These are phyloP conservation scores for Pheucticus melanocephalus DNA, from an alignment of 2,113 vertebrate genomes.

Conservation along the genomic window DNA sequence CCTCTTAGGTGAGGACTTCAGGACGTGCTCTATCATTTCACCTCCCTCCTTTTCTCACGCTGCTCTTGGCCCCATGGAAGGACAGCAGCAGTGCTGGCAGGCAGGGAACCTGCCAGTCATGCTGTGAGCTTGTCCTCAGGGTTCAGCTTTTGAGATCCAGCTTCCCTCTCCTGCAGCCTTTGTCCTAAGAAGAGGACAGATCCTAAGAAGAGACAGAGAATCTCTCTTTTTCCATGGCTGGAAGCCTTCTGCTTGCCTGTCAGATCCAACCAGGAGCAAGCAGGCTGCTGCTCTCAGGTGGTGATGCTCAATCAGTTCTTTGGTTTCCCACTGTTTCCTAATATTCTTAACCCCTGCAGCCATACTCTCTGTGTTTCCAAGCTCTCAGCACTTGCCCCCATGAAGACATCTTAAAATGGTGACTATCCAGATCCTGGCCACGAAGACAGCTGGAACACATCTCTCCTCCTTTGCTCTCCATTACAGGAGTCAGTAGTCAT, in stretches of 20 bases:
- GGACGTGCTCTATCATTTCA: fast-evolving
- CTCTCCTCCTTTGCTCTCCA: neutral
- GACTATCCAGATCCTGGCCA: neutral
- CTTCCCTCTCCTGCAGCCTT: neutral
- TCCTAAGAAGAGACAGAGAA: too few relatives aligned
- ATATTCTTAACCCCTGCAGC: neutral
- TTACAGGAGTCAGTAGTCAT: neutral
- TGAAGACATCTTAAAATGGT: neutral
- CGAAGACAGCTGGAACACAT: neutral
- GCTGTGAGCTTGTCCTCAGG: neutral
- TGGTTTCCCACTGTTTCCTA: neutral
- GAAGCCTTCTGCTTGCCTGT: neutral
- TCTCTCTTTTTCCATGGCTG: neutral
- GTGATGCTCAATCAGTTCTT: neutral
- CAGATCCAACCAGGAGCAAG: neutral
- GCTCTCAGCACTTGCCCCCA: neutral
- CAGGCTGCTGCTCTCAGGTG: neutral
- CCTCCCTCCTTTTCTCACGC: neutral
- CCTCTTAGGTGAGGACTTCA: neutral
- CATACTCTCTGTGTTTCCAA: neutral
- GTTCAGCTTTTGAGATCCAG: neutral
- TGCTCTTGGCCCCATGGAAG: neutral
- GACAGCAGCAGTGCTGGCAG: neutral
- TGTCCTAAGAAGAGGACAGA: neutral
- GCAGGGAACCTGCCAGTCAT: fast-evolving